Conservation (phyloP, 2,888 invertebrate species). For the Drosophila glabriapex region DNA sequence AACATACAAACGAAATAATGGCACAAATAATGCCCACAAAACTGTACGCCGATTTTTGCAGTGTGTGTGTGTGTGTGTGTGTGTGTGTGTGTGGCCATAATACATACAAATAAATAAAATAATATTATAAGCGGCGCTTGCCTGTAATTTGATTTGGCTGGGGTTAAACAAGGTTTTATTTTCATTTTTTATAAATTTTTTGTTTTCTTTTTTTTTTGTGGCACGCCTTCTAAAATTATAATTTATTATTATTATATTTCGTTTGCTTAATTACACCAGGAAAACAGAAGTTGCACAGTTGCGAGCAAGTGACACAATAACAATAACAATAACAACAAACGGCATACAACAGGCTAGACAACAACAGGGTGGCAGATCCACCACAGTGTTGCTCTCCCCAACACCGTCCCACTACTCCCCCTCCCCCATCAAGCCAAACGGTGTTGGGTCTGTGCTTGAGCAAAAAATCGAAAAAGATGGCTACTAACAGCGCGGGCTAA, state of each 20-base stretch:
- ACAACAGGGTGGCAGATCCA: slow-evolving; percentile 34
- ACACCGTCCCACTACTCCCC: not conserved
- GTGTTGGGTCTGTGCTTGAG: slow-evolving; percentile 55
- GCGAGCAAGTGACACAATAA: slow-evolving; percentile 33
- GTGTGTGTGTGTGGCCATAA: slow-evolving; percentile 27
- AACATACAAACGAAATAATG: slow-evolving; percentile 81
- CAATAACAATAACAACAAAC: slow-evolving; percentile 6
- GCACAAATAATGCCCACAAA: slow-evolving; percentile 42
- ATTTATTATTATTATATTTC: slow-evolving; percentile 86
- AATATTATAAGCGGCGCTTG: slow-evolving; percentile 53
- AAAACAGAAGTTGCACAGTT: slow-evolving; percentile 71
- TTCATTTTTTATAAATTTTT: slow-evolving; percentile 8
- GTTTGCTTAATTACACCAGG: slow-evolving; percentile 86
- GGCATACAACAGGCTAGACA: slow-evolving; percentile 18
- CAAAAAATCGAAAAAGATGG: slow-evolving; percentile 83
- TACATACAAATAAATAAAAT: slow-evolving; percentile 47
- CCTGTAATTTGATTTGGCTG: slow-evolving; percentile 14
- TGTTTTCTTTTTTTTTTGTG: slow-evolving; percentile 26
- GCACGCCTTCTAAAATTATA: slow-evolving; percentile 85
- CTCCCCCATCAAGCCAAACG: not conserved
- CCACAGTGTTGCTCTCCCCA: not conserved
- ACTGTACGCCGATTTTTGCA: not conserved
- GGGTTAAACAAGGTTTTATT: slow-evolving; percentile 3
- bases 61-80: slow-evolving; percentile 17
- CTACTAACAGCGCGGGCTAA: slow-evolving; percentile 82